Base-by-base conservation (phyloP, 2,888 invertebrate species). In the Ophonus ardosiacus region DNA sequence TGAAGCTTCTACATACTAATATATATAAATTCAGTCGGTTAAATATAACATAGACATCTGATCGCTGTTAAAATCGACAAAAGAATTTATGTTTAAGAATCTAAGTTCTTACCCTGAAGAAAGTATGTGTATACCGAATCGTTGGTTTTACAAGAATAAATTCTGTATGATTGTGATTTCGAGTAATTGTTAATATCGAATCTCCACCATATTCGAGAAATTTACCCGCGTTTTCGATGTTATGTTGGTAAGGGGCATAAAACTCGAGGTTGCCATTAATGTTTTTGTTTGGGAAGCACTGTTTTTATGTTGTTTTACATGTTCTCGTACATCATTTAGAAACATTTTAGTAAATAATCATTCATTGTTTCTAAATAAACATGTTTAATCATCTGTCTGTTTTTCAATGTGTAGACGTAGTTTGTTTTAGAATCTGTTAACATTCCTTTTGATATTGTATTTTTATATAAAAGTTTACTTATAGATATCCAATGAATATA, bases 371-470 rank as follows among this genome's bases (percentile, higher is more conserved):
- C 71, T 74, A 43, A 68, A 74, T 74, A 74, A 74, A 74, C 40
- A 17, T 71, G 40, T 40, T 74, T 74, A n/a, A 74, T 18, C 43
- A 40, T 43, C 43, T 74, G 8, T 68, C 38, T 15, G 24, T 74
- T 71, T 68, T 74, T 43, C 68, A 68, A 68, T 74, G 17, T 40
- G 71, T 74, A 74, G 71, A 5, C 17, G 18, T 74, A 74, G 71
- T 18, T 43, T 40, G 40, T 74, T 74, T 68, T 43, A 15, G 40
- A 43, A 40, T 74, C 43, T 74, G 43, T 74, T 40, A 74, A 51
- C 71, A 74, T 74, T 74, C 71, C 71, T 74, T 74, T 74, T 43
- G 17, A 74, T 74, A 74, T 43, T 74, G 78, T 78, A 78, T 78
- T 78, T 78, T 78, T 78, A 56, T 78, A 78, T 57, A 38, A 68